Base-by-base conservation (phyloP, 1,140 invertebrate species). In the Eurosta solidaginis region DNA sequence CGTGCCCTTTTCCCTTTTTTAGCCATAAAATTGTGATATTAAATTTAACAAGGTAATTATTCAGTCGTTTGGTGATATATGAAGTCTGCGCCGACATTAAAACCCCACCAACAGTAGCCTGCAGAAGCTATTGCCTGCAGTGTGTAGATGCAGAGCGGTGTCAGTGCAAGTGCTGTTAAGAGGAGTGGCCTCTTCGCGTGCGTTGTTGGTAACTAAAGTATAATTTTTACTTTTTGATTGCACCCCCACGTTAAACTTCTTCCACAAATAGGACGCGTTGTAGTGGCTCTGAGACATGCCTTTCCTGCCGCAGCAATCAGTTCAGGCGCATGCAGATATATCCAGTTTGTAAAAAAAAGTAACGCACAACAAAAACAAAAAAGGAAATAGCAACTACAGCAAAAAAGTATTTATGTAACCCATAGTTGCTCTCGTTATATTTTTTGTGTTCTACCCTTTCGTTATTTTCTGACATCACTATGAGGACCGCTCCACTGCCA, bases 1-100 rank as follows among this genome's bases (percentile, higher is more conserved):
- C 2, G 29, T 68, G 5, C 40, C 9, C 2, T 6, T 1, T 17
- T 10, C 14, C 17, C 33, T 22, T 68, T 68, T 68, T 68, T n/a
- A n/a, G 17, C 59, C 59, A 68, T 68, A 68, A 68, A 68, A 68
- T 22, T 68, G 59, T 68, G 59, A 68, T 40, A 68, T 68, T 68
- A 40, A 42, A 68, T 68, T 68, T 68, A 68, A 68, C 59, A 68
- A 40, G 59, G 59, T 68, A 68, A 68, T 68, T 68, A 68, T 68
- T 68, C 59, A 68, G 59, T 22, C 59, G 59, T 42, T 68, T 68
- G 22, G 33, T 68, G 59, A 54, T 20, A 54, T 54, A 25, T 54
- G 50, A 54, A 20, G 50, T 17, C 33, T 9, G n/a, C 17, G 40
- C 59, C 52, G 3, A 12, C 54, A 3, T 25, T 33, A 5, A n/a